A percentile compares a stretch with the other conserved stretches of the same genome.
These are phyloP conservation scores for Cyaniris semiargus DNA, from an alignment of 2,888 invertebrate genomes.

Conservation along the genomic window DNA sequence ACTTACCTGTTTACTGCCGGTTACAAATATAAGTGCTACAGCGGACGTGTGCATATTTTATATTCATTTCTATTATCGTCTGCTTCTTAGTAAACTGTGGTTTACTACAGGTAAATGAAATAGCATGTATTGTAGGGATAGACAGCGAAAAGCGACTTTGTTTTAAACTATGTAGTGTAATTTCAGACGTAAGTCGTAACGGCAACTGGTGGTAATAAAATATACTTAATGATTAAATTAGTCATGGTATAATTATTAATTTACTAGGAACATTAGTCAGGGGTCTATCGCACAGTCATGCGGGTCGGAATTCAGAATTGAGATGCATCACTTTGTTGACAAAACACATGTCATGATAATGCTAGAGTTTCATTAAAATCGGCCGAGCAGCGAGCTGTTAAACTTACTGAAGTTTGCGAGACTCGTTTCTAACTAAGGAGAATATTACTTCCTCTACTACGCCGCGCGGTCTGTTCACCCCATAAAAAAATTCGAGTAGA, in stretches of 20 bases:
- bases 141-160: too few relatives aligned
- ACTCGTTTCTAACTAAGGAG: too few relatives aligned
- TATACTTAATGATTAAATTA: not conserved
- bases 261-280: conserved; percentile 5
- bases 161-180: not conserved
- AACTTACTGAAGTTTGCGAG: too few relatives aligned
- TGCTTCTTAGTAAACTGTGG: not conserved
- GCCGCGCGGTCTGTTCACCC: too few relatives aligned
- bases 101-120: not conserved
- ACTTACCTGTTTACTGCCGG: conserved; percentile 11
- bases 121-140: too few relatives aligned
- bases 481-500: too few relatives aligned
- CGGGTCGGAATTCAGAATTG: conserved; percentile 12
- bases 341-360: not conserved
- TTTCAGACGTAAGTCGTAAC: not conserved
- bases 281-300: not conserved
- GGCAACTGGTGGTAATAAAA: not conserved
- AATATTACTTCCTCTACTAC: too few relatives aligned
- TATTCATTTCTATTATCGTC: conserved; percentile 20
- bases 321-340: conserved; percentile 12
- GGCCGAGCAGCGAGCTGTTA: too few relatives aligned
- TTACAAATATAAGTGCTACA: not conserved
- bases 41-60: conserved; percentile 21
- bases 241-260: not conserved
- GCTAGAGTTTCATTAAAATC: not conserved